Evolutionary conservation across 2,797 vertebrate genomes (phyloP).

Genomic region (Chaetodon trifasciatus): DNA sequence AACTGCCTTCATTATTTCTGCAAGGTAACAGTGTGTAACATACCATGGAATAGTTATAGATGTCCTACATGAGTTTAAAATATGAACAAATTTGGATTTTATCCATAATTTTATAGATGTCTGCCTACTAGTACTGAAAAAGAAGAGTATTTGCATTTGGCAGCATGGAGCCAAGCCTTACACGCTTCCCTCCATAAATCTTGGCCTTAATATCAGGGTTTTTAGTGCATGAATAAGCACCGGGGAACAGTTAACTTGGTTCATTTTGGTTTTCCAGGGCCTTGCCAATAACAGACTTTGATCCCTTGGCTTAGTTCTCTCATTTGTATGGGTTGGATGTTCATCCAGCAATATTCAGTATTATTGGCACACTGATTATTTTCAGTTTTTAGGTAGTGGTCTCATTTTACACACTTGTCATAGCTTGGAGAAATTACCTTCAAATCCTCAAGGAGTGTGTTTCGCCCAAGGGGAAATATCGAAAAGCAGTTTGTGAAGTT

Average conservation of each 20-base stretch:
- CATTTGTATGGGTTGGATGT: constrained; percentile 13
- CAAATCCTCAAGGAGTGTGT: not conserved
- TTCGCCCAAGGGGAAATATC: not conserved
- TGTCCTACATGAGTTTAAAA: not conserved
- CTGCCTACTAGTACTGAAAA: not conserved
- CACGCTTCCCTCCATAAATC: not conserved
- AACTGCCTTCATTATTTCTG: not conserved
- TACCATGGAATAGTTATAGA: not conserved
- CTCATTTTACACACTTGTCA: constrained; percentile 9
- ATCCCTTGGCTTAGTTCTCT: constrained; percentile 12
- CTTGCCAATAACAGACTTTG: constrained; percentile 38
- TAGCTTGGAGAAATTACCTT: not conserved
- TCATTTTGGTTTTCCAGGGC: constrained; percentile 11
- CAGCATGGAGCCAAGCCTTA: constrained; percentile 3
- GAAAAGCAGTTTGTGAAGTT: not conserved
- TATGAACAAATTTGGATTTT: not conserved
- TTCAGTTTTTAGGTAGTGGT: not conserved
- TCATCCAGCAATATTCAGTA: constrained; percentile 17
- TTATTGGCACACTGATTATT: constrained; percentile 14
- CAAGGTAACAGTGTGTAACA: not conserved
- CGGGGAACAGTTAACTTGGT: constrained; percentile 2
- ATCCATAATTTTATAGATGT: not conserved
- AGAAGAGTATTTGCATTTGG: constrained; percentile 17
- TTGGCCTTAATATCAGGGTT: not conserved
- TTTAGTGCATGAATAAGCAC: constrained; percentile 17